These are phyloP conservation scores for Hystrix brachyura DNA, from an alignment of 2,113 vertebrate species.

Conservation along the genomic window DNA sequence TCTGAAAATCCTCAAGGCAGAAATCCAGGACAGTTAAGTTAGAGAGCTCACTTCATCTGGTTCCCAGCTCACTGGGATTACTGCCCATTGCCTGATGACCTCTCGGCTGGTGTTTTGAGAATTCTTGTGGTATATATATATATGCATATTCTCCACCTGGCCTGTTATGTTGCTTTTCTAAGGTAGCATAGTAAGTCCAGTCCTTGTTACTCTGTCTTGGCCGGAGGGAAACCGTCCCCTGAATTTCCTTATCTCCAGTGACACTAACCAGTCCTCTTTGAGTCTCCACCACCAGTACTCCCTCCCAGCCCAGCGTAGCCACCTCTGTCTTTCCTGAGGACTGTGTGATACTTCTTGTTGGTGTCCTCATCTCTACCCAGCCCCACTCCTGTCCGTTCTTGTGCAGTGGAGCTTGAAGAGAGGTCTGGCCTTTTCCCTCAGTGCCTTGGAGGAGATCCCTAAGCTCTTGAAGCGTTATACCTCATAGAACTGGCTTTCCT, in stretches of 20 bases:
- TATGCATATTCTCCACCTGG: background rate
- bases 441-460: background rate
- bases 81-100: background rate
- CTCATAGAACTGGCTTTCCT: background rate
- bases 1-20: background rate
- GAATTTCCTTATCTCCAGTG: background rate
- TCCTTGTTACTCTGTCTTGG: background rate
- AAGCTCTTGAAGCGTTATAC: background rate
- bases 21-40: background rate
- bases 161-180: background rate
- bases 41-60: too few species aligned
- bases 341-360: rapidly evolving
- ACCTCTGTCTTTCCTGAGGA: background rate
- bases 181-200: background rate
- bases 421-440: background rate
- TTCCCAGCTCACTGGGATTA: background rate
- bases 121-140: too few species aligned
- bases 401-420: background rate
- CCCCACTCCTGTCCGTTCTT: background rate
- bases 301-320: background rate
- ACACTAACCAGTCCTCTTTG: background rate
- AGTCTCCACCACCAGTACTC: rapidly evolving
- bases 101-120: background rate
- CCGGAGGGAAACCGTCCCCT: background rate
- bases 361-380: background rate